These are phyloP conservation scores for Aspidiotus rigidus DNA, from an alignment of 2,888 invertebrate species.

Conservation along the genomic window DNA sequence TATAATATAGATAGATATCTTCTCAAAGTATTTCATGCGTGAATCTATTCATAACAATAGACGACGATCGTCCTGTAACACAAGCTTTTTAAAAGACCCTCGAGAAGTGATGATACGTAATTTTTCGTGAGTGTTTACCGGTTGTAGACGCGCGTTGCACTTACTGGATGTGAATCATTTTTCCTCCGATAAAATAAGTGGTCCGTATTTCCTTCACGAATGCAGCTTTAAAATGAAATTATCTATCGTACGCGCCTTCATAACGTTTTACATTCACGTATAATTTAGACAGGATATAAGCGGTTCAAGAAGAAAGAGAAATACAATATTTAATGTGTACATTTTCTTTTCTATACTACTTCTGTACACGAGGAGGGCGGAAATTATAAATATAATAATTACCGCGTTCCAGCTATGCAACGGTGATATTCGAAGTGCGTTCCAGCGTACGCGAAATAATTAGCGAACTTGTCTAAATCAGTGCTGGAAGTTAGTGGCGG, in stretches of 20 bases:
- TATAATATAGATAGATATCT: no score
- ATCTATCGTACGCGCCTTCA: background rate
- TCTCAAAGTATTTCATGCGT: no score
- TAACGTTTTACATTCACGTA: background rate
- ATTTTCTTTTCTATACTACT: background rate
- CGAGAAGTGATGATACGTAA: no score
- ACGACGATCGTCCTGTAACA: no score
- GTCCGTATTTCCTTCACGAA: background rate
- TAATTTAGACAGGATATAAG: background rate
- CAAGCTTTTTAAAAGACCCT: no score
- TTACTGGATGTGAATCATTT: background rate
- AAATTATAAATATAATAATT: slow-evolving; percentile 1
- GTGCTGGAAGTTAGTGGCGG: no score
- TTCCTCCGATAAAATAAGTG: slow-evolving; percentile 1
- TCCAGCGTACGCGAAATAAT: no score
- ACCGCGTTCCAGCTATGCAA: background rate
- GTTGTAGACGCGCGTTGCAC: no score
- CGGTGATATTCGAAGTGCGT: no score
- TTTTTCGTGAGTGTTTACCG: no score
- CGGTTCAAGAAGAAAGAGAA: background rate
- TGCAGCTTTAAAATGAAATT: background rate
- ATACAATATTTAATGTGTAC: background rate
- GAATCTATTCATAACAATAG: no score
- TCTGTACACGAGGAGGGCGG: background rate
- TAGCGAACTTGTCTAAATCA: no score